Base-by-base conservation (phyloP, 2,113 vertebrate genomes). In the Gallinago paraguaiae region DNA sequence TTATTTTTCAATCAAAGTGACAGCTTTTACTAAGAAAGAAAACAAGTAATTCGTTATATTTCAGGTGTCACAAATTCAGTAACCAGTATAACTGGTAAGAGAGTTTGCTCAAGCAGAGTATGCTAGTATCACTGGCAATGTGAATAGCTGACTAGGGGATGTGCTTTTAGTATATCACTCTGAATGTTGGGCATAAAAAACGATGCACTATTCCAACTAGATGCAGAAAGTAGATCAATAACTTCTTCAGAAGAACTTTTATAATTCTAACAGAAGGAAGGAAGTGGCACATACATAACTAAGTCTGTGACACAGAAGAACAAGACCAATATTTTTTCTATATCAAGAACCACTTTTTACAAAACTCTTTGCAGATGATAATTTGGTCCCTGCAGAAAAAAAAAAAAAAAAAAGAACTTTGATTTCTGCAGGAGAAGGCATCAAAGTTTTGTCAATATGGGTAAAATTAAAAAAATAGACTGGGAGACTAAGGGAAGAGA, bases 131-230 rank as follows among this genome's bases (percentile, higher is more conserved):
- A 43, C 41, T 43, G 41, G 35, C 48, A 30, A 3, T 31, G 30
- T 43, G 13, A 83, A 13, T 43, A 27, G 46, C 65, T 82, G 67
- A 28, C 51, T 33, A 33, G 53, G 25, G 41, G 6, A 31, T 13
- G 10, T 24, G 23, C 41, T 86, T 69, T 27, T 51, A 45, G 13
- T 15, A 7, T 31, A 27, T 15, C 16, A 8, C 27, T 78, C 20
- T 89, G 57, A 39, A n/a, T 39, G 17, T 11, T 82, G 86, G 18
- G 11, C 24, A 27, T 31, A 33, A 39, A 61, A 54, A 7, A 11
- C 0, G 4, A 11, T 27, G 31, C 27, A 17, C 9, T n/a, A 1
- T 51, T 76, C 28, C 37, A 41, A 4, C 30, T 46, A 1, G 22
- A 17, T 7, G 17, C 51, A 39, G 35, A 53, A 61, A 68, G 27